Conservation (phyloP, 1,140 invertebrate genomes). For the Drosophila kanapiae region DNA sequence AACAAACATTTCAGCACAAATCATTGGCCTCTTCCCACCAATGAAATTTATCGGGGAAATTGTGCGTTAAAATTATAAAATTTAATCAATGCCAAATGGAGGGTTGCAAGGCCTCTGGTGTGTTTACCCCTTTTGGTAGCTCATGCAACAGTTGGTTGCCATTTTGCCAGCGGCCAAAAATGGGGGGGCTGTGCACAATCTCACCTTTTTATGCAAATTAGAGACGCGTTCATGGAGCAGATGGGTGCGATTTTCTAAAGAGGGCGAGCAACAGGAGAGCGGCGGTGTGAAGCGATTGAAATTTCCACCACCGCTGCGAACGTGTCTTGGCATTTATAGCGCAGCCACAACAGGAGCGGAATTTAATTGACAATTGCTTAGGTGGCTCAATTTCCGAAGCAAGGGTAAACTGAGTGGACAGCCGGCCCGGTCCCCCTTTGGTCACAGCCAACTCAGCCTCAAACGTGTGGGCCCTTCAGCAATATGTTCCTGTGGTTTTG, state of each 20-base stretch:
- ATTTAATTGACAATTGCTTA: conserved; percentile 74
- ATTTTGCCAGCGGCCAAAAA: conserved; percentile 17
- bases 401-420: conserved; percentile 15
- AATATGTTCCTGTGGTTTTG: conserved; percentile 46
- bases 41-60: conserved; percentile 39
- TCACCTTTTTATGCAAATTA: conserved; percentile 74
- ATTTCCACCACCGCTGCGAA: conserved; percentile 46
- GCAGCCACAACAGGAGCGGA: conserved; percentile 24
- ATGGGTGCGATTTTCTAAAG: neutral
- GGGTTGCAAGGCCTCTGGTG: conserved; percentile 41
- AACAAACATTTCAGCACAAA: conserved; percentile 28
- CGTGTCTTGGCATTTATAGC: conserved; percentile 50
- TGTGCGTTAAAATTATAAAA: conserved; percentile 77
- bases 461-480: conserved; percentile 30
- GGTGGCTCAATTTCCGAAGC: conserved; percentile 41
- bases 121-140: neutral
- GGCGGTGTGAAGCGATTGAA: conserved; percentile 26
- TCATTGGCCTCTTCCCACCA: conserved; percentile 16
- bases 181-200: conserved; percentile 18
- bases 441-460: neutral
- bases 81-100: conserved; percentile 59
- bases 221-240: conserved; percentile 23
- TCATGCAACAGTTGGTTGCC: conserved; percentile 62
- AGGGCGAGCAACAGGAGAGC: too few species aligned
- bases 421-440: neutral